Base-by-base conservation (phyloP, 2,113 vertebrate species). In the Zapornia atra region DNA sequence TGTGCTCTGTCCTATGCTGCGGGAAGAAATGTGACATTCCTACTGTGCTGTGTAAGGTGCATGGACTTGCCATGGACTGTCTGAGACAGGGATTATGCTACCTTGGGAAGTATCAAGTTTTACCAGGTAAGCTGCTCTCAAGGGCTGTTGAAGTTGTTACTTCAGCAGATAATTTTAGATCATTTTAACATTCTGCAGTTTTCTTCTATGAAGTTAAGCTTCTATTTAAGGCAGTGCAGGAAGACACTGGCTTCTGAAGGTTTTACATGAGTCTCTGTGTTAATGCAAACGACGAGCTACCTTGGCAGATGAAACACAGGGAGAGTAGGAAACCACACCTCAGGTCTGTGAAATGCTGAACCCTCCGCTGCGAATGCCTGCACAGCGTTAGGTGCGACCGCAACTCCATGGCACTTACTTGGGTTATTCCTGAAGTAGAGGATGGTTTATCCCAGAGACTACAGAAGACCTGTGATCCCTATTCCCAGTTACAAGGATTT, bases 111-210 rank as follows among this genome's bases (percentile, higher is more conserved):
- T 60, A 76, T 71, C 42, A 17, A 38, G 34, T 84, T 94, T 85
- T 79, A 79, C 61, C 71, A 92, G 88, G 79, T 90, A 90, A 92
- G 64, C 64, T 90, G 88, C 72, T 94, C 83, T 86, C 76, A 90
- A 92, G 80, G 68, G 54, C 76, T 70, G 46, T 7, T 94, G 64
- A 81, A 86, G 22, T 70, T 77, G 66, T 28, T n/a, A 54, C 42
- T 85, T 89, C 50, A 83, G 64, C 56, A 90, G 64, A 12, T 83
- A 77, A 94, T 94, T 90, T 93, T 77, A 69, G 64, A 11, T 83
- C 73, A 94, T 94, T 90, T 93, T 73, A 69, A 88, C 28, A 46
- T 70, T 46, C 71, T 90, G 28, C 28, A 42, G 73, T 92, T 86
- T 86, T 54, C 50, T 64, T 44, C 36, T 11, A 76, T 57, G 57